These are phyloP conservation scores for Pseudomugil gertrudae DNA, from an alignment of 2,797 vertebrate genomes.

Conservation along the genomic window DNA sequence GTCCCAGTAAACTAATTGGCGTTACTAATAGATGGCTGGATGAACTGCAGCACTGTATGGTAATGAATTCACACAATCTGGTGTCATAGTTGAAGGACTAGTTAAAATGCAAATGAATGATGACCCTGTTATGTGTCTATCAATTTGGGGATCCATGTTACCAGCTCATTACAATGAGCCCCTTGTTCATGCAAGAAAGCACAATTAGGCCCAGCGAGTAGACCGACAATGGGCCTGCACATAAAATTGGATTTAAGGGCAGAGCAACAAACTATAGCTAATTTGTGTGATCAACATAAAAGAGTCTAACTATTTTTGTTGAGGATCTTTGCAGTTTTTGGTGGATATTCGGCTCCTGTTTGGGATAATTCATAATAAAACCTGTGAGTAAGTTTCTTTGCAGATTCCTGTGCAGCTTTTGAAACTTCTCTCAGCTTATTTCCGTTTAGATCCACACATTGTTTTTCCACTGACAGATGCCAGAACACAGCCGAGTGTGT, in stretches of 20 bases:
- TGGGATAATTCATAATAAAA: slow-evolving; percentile 16
- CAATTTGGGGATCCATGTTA: slow-evolving; percentile 75
- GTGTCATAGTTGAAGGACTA: slow-evolving; percentile 83
- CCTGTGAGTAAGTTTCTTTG: slow-evolving; percentile 19
- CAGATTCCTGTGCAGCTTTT: slow-evolving; percentile 61
- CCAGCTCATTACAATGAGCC: slow-evolving; percentile 74
- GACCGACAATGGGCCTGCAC: slow-evolving; percentile 36
- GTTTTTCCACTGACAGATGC: slow-evolving; percentile 70
- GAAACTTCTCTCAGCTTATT: slow-evolving; percentile 60
- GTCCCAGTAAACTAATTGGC: slow-evolving; percentile 86
- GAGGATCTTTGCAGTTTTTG: slow-evolving; percentile 3
- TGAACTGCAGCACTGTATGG: slow-evolving; percentile 76
- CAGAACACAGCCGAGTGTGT: slow-evolving; percentile 51
- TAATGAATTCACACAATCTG: slow-evolving; percentile 79
- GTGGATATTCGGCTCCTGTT: slow-evolving; percentile 9
- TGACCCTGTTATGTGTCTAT: slow-evolving; percentile 81
- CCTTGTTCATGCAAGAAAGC: slow-evolving; percentile 74
- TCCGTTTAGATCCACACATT: slow-evolving; percentile 61
- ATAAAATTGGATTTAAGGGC: slow-evolving; percentile 47
- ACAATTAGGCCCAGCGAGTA: slow-evolving; percentile 55
- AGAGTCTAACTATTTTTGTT: slow-evolving; percentile 4
- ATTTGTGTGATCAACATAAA: slow-evolving; percentile 47
- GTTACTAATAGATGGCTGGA: slow-evolving; percentile 85
- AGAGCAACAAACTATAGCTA: slow-evolving; percentile 52
- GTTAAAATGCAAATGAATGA: slow-evolving; percentile 84